Evolutionary conservation across 2,113 vertebrate species (phyloP).

Genomic region (Percopsis transmontana): DNA sequence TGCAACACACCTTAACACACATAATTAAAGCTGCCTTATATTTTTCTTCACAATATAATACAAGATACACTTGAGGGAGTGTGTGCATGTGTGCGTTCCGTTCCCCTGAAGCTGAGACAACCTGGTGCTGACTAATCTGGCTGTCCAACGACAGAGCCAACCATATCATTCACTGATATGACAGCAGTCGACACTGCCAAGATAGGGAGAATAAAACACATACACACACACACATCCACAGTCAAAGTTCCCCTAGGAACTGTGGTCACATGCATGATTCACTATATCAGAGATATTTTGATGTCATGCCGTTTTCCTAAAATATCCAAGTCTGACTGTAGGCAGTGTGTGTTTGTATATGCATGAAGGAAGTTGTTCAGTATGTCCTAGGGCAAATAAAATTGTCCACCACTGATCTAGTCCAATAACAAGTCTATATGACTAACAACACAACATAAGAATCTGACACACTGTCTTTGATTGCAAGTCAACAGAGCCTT

Average conservation of each 20-base stretch:
- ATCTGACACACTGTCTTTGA: neutral
- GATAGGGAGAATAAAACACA: neutral
- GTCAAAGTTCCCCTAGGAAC: constrained; percentile 12
- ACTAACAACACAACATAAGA: constrained; percentile 9
- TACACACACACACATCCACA: constrained; percentile 11
- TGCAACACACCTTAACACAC: no score
- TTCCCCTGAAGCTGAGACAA: neutral
- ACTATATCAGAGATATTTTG: constrained; percentile 45
- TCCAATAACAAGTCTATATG: constrained; percentile 10
- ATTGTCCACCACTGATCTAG: neutral
- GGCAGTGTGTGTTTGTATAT: constrained; percentile 4
- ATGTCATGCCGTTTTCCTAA: constrained; percentile 43
- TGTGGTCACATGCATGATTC: constrained; percentile 44
- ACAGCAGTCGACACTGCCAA: neutral
- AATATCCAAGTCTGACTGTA: constrained; percentile 33
- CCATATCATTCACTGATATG: neutral
- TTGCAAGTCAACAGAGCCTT: constrained; percentile 11
- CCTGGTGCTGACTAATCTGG: neutral
- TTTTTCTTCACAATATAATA: constrained; percentile 11
- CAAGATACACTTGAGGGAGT: constrained; percentile 2
- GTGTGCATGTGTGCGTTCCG: constrained; percentile 11
- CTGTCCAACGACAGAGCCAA: neutral
- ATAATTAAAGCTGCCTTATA: no score
- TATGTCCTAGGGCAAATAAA: neutral
- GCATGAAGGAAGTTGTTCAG: constrained; percentile 1